Percentiles rank a stretch among this genome's conserved stretches.
Conservation (phyloP, 64 coral and sea anemone genomes). For the Astreopora myriophthalma region DNA sequence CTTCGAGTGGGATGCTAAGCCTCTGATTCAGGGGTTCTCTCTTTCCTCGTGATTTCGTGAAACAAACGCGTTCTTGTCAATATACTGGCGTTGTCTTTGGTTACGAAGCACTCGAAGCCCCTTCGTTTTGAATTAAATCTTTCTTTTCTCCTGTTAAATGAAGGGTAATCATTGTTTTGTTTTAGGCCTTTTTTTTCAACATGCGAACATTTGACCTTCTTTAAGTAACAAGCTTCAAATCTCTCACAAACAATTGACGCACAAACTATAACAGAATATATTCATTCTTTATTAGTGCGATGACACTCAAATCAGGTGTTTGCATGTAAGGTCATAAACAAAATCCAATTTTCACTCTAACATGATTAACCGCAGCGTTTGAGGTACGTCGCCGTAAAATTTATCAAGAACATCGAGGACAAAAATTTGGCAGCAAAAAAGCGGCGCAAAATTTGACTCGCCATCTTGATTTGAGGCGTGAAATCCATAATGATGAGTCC, state of each 20-base stretch:
- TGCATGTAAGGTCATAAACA: background rate
- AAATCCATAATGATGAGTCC: constrained; percentile 44
- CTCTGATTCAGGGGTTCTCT: background rate
- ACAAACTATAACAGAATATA: constrained; percentile 22
- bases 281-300: constrained; percentile 48
- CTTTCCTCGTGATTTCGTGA: background rate
- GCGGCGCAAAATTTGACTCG: background rate
- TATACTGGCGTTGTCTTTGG: constrained; percentile 30
- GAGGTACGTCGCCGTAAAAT: background rate
- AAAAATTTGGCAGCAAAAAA: background rate
- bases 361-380: constrained; percentile 12
- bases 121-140: constrained; percentile 10
- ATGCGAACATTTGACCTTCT: constrained; percentile 17
- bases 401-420: background rate
- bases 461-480: constrained; percentile 47
- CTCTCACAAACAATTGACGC: constrained; percentile 40
- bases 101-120: constrained; percentile 19
- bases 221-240: constrained; percentile 3
- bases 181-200: background rate
- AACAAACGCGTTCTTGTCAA: constrained; percentile 4
- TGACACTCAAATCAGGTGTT: constrained; percentile 26
- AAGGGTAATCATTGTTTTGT: constrained; percentile 26
- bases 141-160: constrained; percentile 44
- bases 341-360: constrained; percentile 48
- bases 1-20: background rate